Conservation (phyloP, 2,113 vertebrate genomes). For the Onychostoma macrolepis region DNA sequence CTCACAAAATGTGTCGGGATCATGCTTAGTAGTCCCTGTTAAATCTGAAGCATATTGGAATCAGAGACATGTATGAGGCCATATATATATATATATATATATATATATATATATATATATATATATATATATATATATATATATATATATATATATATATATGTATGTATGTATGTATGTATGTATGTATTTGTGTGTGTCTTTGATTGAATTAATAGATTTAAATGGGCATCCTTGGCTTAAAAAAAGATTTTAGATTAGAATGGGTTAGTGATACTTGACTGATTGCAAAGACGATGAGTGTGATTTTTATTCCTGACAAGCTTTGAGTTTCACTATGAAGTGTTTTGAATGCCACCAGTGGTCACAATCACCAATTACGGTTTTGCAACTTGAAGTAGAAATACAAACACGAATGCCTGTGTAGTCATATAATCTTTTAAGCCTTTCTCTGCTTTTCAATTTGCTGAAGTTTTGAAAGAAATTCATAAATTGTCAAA, state of each 20-base stretch:
- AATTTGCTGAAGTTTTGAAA: background rate
- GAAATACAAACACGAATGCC: background rate
- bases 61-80: background rate
- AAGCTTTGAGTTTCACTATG: background rate
- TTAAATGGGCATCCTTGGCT: background rate
- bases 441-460: background rate
- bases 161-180: too few species aligned
- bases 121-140: too few species aligned
- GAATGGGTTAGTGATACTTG: background rate
- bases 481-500: constrained; percentile 6
- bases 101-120: too few species aligned
- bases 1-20: background rate
- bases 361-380: background rate
- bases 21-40: constrained; percentile 14
- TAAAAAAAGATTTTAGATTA: background rate
- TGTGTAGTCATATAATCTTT: background rate
- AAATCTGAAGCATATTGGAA: background rate
- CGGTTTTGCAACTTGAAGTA: background rate
- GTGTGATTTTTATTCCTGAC: background rate
- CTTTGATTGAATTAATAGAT: background rate
- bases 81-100: too few species aligned
- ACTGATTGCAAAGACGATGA: background rate
- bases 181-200: too few species aligned
- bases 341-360: background rate
- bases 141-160: too few species aligned